phyloP scores from a whole-genome alignment of 2,888 invertebrate species.

The Didymodactylos carnosus region DNA sequence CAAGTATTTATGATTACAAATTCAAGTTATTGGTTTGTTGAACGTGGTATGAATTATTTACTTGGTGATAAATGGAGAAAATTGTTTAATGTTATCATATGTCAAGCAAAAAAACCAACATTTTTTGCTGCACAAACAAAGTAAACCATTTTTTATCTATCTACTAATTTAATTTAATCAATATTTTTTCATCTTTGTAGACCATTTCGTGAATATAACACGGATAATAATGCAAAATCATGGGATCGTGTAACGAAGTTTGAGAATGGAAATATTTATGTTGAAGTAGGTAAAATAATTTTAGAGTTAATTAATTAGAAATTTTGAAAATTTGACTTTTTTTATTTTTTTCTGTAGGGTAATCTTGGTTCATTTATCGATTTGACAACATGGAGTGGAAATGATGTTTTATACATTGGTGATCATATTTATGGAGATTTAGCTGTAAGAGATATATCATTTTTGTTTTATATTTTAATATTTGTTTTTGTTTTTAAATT shows the following conservation, averaged over 20 bases:
- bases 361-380: constrained; percentile 74
- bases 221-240: constrained; percentile 54
- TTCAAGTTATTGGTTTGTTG: constrained; percentile 75
- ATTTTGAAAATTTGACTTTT: no score
- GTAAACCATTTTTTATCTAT: background rate
- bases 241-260: constrained; percentile 74
- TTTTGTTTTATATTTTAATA: no score
- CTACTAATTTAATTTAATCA: background rate
- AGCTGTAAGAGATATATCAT: no score
- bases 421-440: constrained; percentile 93
- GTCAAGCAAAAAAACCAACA: constrained; percentile 69
- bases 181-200: background rate
- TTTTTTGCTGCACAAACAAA: constrained; percentile 52
- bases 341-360: constrained; percentile 39
- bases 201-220: constrained; percentile 41
- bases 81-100: constrained; percentile 77
- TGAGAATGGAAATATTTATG: constrained; percentile 66
- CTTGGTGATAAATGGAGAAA: constrained; percentile 70
- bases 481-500: background rate
- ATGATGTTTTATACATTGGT: constrained; percentile 82
- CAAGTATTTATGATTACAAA: constrained; percentile 86
- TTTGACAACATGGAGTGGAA: constrained; percentile 71
- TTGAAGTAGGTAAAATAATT: constrained; percentile 27
- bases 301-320: background rate
- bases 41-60: constrained; percentile 71